A percentile compares a stretch with the other conserved stretches of the same genome.
Conservation (phyloP, 2,113 vertebrate genomes). For the Brachionichthys hirsutus region DNA sequence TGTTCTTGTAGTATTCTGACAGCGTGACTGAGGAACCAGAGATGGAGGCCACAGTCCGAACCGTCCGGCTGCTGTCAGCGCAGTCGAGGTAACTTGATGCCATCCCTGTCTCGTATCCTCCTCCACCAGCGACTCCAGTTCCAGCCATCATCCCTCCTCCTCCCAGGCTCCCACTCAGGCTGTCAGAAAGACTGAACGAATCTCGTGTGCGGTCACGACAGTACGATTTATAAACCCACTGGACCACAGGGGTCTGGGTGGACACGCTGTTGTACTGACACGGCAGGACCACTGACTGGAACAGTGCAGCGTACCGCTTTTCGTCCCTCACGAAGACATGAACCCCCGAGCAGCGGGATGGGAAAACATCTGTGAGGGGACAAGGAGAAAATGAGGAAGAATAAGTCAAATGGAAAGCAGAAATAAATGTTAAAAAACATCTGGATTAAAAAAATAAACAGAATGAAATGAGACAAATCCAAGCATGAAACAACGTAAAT, state of each 20-base stretch:
- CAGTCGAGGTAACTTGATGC: conserved; percentile 64
- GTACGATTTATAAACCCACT: conserved; percentile 75
- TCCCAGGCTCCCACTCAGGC: conserved; percentile 33
- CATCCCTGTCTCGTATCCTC: conserved; percentile 42
- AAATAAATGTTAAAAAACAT: too few species aligned
- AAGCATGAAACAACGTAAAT: neutral
- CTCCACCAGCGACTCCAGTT: conserved; percentile 3
- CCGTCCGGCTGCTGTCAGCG: conserved; percentile 66
- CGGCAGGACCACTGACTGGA: conserved; percentile 70
- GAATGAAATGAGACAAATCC: neutral
- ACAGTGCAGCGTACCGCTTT: conserved; percentile 58
- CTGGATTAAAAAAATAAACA: too few species aligned
- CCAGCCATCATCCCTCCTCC: conserved; percentile 37
- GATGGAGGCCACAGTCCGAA: conserved; percentile 70
- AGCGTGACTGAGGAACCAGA: conserved; percentile 65
- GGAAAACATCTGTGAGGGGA: conserved; percentile 53
- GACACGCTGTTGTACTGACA: conserved; percentile 73
- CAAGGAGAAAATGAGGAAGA: neutral
- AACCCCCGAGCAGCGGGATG: conserved; percentile 39
- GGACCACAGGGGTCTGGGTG: conserved; percentile 65
- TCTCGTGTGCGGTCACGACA: conserved; percentile 70
- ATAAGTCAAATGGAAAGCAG: neutral
- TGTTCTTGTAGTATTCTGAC: conserved; percentile 73
- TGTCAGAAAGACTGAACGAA: conserved; percentile 54
- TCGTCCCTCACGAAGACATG: conserved; percentile 66